Evolutionary conservation across 2,797 vertebrate genomes (phyloP), one percentile per base, ranked within the genome.

Genomic region (Tokudaia tokunoshimensis): DNA sequence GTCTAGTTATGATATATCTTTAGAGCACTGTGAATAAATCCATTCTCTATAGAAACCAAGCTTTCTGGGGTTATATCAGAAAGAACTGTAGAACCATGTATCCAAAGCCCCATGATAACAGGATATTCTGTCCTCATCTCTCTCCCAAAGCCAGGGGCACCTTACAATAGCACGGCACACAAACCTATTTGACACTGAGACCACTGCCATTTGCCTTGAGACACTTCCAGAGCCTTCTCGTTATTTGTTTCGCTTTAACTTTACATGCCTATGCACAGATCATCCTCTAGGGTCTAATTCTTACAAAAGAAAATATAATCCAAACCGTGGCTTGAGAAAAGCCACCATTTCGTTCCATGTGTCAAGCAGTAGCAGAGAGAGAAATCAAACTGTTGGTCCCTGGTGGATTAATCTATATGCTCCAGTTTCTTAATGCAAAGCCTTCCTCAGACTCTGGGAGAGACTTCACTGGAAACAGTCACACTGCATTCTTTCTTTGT

Each of bases 321-420:
- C 94, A 94, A 97, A 96, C 94, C 97, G 83, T 95, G 96, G 96
- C 80, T 67, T 96, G 81, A 94, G 98, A 97, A 17, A 80, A 95
- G 94, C 82, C 83, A 96, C 95, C 89, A 94, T 96, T 98, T 94
- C 89, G 95, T 93, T 88, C 96, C 97, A 12, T 75, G 96, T 92
- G 96, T 97, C 84, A 90, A 86, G 93, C 20, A 97, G 93, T 17
- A 97, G 94, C 96, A 96, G 86, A 67, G 82, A 96, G 97, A 97
- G 95, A 98, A 98, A 98, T 96, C 97, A 97, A 98, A 98, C 85
- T 96, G 91, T 97, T 96, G 96, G 93, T 97, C 97, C 97, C 98
- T 97, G 91, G 95, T 96, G 97, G 88, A 95, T 98, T 96, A 89
- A 95, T 98, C 95, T 97, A 92, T 89, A 96, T 92, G 92, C 90